Percentiles rank a stretch among this genome's conserved stretches.
Evolutionary conservation across 2,113 vertebrate species (phyloP).

Genomic region (Polypterus bichir): DNA sequence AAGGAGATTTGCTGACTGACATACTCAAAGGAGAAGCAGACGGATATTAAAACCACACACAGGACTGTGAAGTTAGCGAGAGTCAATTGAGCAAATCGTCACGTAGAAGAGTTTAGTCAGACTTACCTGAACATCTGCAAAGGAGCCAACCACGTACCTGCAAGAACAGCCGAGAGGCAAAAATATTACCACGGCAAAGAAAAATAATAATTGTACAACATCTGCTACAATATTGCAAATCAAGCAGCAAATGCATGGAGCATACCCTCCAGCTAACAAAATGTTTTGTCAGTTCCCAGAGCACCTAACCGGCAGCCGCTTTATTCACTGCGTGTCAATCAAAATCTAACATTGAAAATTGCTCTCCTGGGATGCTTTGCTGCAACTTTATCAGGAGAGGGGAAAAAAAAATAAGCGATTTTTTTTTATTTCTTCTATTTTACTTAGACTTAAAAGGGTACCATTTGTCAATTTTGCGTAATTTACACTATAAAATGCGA

Average conservation of each 20-base stretch:
- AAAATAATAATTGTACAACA: conserved; percentile 62
- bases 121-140: conserved; percentile 36
- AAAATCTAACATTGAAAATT: conserved; percentile 39
- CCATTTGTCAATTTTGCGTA: too few relatives aligned
- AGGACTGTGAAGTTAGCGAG: not conserved
- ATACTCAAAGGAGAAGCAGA: too few relatives aligned
- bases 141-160: conserved; percentile 22
- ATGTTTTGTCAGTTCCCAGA: conserved; percentile 54
- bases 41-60: too few relatives aligned
- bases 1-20: too few relatives aligned
- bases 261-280: conserved; percentile 67
- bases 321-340: conserved; percentile 51
- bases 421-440: too few relatives aligned
- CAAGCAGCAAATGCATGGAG: conserved; percentile 69
- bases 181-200: conserved; percentile 39
- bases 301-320: conserved; percentile 58
- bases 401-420: conserved; percentile 16
- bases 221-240: conserved; percentile 58
- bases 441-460: too few relatives aligned
- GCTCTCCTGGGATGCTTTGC: conserved; percentile 45
- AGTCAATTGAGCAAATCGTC: not conserved
- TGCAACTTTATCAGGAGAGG: conserved; percentile 58
- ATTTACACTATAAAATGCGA: too few relatives aligned
- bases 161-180: conserved; percentile 29
- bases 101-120: not conserved